Evolutionary conservation across 2,113 vertebrate genomes (phyloP).

Genomic region (Pygoscelis adeliae): DNA sequence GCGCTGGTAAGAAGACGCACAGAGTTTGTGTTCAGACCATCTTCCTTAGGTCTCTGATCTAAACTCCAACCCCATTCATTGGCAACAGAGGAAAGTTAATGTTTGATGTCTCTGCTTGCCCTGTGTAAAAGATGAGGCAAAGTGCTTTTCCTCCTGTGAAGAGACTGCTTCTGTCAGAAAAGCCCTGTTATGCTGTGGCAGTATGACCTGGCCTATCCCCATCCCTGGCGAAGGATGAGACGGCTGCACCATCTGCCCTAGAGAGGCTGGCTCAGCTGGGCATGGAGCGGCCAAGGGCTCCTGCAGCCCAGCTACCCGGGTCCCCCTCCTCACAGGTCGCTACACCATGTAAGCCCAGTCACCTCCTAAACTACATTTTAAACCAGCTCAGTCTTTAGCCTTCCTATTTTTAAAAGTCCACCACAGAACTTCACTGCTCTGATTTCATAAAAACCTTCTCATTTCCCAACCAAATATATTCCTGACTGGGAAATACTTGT

Average conservation of each 20-base stretch:
- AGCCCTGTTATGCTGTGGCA: not conserved
- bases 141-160: not conserved
- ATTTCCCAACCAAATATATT: not conserved
- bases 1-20: not conserved
- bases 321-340: not conserved
- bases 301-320: not conserved
- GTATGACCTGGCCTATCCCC: not conserved
- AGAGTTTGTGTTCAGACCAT: not conserved
- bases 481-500: not conserved
- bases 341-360: not conserved
- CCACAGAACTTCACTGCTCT: not conserved
- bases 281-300: fast-evolving
- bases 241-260: not conserved
- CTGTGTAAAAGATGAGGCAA: not conserved
- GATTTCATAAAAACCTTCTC: not conserved
- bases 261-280: not conserved
- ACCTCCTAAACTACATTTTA: not conserved
- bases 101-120: not conserved
- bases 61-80: not conserved
- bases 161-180: not conserved
- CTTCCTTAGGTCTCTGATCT: not conserved
- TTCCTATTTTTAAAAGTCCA: not conserved
- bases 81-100: not conserved
- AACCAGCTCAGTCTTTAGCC: not conserved
- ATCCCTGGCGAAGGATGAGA: not conserved